A percentile compares a stretch with the other conserved stretches of the same genome.
These are phyloP conservation scores for Trichopoda pennipes DNA, from an alignment of 2,888 invertebrate species.

Conservation along the genomic window DNA sequence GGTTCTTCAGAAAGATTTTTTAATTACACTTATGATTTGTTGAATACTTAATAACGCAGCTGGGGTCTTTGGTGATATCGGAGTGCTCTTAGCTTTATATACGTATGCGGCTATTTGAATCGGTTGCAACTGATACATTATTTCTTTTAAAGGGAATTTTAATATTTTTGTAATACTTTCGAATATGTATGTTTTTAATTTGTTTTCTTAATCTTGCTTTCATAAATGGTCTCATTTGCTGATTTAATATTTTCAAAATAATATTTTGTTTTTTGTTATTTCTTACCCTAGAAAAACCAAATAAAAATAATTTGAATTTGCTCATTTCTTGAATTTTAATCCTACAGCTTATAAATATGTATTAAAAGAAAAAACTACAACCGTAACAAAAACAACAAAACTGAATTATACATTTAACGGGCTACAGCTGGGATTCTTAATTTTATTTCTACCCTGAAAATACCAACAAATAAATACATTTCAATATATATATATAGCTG, in stretches of 20 bases:
- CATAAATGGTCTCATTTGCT: constrained; percentile 42
- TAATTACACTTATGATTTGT: too few relatives aligned
- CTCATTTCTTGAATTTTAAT: constrained; percentile 67
- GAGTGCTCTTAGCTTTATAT: too few relatives aligned
- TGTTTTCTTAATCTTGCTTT: constrained; percentile 1
- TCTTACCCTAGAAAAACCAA: neutral
- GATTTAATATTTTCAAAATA: constrained; percentile 20
- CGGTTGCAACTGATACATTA: too few relatives aligned
- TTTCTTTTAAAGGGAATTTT: too few relatives aligned
- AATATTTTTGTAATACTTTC: too few relatives aligned
- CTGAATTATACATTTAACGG: constrained; percentile 61
- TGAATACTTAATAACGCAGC: too few relatives aligned
- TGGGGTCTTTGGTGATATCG: too few relatives aligned
- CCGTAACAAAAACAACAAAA: constrained; percentile 44
- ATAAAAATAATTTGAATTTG: constrained; percentile 63
- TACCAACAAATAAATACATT: constrained; percentile 6
- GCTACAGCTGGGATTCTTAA: constrained; percentile 65
- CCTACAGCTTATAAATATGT: constrained; percentile 60
- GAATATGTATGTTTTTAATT: neutral
- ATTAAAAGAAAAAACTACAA: constrained; percentile 6
- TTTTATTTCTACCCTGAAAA: constrained; percentile 45
- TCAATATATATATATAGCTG: neutral
- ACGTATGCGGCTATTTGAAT: too few relatives aligned
- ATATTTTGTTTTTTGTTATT: neutral
- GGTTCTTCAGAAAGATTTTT: too few relatives aligned